Evolutionary conservation across 2,797 vertebrate genomes (phyloP).

Genomic region (Scyliorhinus canicula): DNA sequence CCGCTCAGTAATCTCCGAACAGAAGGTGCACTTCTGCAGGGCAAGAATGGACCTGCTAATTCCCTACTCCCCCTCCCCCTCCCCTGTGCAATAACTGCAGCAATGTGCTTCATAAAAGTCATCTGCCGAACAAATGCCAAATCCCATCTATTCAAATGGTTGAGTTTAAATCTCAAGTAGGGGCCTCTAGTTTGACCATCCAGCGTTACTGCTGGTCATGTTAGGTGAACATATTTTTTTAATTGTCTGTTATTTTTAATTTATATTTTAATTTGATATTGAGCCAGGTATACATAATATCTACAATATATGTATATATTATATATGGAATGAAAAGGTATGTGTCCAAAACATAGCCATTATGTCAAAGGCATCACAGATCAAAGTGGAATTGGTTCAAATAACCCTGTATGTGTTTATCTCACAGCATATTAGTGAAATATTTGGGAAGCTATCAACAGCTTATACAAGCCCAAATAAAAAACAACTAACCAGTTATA

Average conservation of each 20-base stretch:
- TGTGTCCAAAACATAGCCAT: background rate
- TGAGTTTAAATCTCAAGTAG: background rate
- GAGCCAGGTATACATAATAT: background rate
- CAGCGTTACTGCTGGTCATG: background rate
- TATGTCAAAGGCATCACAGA: background rate
- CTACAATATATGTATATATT: too few species aligned
- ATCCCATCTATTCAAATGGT: background rate
- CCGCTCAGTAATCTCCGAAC: background rate
- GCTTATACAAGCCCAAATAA: background rate
- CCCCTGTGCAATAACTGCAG: background rate
- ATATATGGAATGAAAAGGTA: background rate
- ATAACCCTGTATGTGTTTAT: background rate
- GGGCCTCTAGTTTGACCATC: background rate
- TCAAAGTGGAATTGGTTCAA: background rate
- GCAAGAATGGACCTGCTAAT: conserved; percentile 15
- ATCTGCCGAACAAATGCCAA: background rate
- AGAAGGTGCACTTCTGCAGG: conserved; percentile 21
- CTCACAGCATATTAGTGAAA: background rate
- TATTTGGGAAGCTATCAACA: background rate
- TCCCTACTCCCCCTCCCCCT: too few species aligned
- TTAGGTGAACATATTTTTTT: background rate
- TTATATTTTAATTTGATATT: background rate
- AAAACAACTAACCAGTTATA: background rate
- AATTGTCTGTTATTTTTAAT: background rate
- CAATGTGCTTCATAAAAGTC: background rate